Conservation (phyloP, 2,888 invertebrate species). For the Acanthosoma haemorrhoidale region DNA sequence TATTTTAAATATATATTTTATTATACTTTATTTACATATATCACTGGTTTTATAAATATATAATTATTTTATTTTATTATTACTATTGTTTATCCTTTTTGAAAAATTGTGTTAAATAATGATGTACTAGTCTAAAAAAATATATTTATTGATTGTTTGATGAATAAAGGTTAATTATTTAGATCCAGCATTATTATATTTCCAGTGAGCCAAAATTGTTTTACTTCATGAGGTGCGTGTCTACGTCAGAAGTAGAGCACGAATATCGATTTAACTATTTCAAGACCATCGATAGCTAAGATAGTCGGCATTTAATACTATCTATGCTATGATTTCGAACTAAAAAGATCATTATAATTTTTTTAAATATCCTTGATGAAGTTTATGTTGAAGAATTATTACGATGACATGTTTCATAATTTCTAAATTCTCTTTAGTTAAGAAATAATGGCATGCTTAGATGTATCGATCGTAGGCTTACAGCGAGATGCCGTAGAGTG, state of each 20-base stretch:
- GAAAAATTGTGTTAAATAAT: too few relatives aligned
- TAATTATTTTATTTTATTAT: too few relatives aligned
- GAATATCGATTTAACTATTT: not conserved
- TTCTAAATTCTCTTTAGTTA: not conserved
- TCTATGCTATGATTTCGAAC: too few relatives aligned
- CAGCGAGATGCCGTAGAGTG: not conserved
- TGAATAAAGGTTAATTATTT: too few relatives aligned
- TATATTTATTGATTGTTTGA: too few relatives aligned
- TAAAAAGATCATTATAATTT: not conserved
- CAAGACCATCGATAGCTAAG: not conserved
- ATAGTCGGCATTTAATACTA: not conserved
- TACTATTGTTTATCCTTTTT: too few relatives aligned
- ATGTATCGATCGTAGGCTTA: not conserved
- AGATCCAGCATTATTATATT: too few relatives aligned
- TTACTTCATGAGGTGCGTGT: not conserved
- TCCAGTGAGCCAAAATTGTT: not conserved
- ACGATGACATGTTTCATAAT: rapidly evolving
- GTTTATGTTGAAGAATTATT: not conserved
- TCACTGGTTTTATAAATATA: too few relatives aligned
- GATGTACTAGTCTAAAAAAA: too few relatives aligned
- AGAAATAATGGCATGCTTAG: not conserved
- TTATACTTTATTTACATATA: too few relatives aligned
- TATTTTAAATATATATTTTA: too few relatives aligned
- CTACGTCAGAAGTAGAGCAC: not conserved
- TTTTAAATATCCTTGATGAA: not conserved